phyloP scores from a whole-genome alignment of 2,888 invertebrate genomes.

The Caenorhabditis macrosperma region DNA sequence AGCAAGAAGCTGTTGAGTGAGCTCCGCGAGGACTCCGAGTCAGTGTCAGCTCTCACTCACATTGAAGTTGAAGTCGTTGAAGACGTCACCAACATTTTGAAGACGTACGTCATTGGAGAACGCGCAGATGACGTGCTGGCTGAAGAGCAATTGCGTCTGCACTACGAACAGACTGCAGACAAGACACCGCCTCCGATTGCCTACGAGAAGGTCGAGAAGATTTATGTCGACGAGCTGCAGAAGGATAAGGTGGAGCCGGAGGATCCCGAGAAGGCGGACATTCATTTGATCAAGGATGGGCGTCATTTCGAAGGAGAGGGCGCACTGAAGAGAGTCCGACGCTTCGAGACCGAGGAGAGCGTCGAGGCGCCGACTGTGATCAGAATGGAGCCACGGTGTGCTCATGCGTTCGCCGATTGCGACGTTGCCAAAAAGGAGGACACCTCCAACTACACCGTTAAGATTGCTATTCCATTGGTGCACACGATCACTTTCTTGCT shows the following conservation, averaged over 20 bases:
- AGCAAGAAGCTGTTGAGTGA: slow-evolving; percentile 66
- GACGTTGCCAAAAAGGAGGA: slow-evolving; percentile 77
- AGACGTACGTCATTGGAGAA: slow-evolving; percentile 79
- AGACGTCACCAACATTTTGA: slow-evolving; percentile 79
- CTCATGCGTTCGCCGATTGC: slow-evolving; percentile 77
- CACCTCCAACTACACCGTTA: slow-evolving; percentile 74
- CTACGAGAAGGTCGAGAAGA: slow-evolving; percentile 67
- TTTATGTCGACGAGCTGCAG: slow-evolving; percentile 76
- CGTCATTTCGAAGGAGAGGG: slow-evolving; percentile 72
- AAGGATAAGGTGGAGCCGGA: slow-evolving; percentile 65
- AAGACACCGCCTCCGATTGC: slow-evolving; percentile 64
- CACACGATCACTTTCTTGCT: slow-evolving; percentile 59
- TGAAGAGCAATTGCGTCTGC: slow-evolving; percentile 59
- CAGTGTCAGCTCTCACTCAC: slow-evolving; percentile 75
- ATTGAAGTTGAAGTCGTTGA: slow-evolving; percentile 78
- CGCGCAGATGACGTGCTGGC: slow-evolving; percentile 71
- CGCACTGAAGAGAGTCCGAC: slow-evolving; percentile 55
- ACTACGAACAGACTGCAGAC: slow-evolving; percentile 70
- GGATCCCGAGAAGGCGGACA: slow-evolving; percentile 69
- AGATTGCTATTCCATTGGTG: slow-evolving; percentile 66
- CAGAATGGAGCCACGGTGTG: slow-evolving; percentile 66
- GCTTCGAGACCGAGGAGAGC: slow-evolving; percentile 73
- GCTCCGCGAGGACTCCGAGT: slow-evolving; percentile 68
- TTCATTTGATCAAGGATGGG: slow-evolving; percentile 74
- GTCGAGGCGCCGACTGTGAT: slow-evolving; percentile 64